A percentile compares a stretch with the other conserved stretches of the same genome.
phyloP scores from a whole-genome alignment of 2,113 vertebrate genomes.

The Myrmophylax atrothorax region DNA sequence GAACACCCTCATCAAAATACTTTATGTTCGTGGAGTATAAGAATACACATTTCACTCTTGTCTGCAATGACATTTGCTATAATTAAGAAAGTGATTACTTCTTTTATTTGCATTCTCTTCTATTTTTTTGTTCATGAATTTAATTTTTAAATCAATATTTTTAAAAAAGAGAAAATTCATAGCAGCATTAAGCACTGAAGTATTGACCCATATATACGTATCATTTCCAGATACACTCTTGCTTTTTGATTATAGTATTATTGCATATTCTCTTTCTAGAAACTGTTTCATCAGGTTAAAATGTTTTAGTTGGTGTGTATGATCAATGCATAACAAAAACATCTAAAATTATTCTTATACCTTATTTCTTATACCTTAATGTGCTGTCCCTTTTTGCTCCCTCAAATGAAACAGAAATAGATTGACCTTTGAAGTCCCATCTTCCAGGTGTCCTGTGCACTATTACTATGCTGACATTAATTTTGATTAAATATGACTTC shows the following conservation, averaged over 20 bases:
- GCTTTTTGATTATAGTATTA: neutral
- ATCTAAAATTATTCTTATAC: neutral
- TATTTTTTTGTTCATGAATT: neutral
- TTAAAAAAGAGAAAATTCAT: neutral
- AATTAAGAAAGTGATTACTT: neutral
- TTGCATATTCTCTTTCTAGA: neutral
- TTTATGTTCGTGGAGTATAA: neutral
- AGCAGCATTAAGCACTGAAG: neutral
- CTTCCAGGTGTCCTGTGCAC: neutral
- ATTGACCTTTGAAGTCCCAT: constrained; percentile 6
- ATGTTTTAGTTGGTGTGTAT: neutral
- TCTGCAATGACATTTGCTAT: neutral
- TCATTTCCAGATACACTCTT: neutral
- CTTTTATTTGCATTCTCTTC: neutral
- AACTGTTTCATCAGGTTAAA: neutral
- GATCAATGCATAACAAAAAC: neutral
- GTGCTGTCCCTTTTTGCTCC: neutral
- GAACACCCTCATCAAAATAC: neutral
- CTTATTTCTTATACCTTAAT: neutral
- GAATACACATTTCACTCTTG: neutral
- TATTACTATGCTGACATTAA: neutral
- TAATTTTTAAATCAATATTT: neutral
- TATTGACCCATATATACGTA: neutral
- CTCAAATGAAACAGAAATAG: neutral
- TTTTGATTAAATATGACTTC: constrained; percentile 50